phyloP scores from a whole-genome alignment of 1,140 invertebrate species.

The Drosophila lowei region DNA sequence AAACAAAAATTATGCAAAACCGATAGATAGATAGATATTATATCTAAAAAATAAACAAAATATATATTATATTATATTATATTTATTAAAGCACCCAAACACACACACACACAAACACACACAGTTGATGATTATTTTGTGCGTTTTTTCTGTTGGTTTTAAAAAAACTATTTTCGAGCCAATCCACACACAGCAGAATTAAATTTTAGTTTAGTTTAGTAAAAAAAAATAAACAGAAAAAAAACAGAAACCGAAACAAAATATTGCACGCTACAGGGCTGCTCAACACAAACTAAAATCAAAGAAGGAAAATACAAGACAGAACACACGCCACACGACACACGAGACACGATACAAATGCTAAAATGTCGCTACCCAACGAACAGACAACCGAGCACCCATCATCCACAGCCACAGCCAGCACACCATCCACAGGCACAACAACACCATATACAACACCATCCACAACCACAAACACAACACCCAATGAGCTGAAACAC shows the following conservation, averaged over 20 bases:
- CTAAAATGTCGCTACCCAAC: conserved; percentile 70
- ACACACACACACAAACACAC: conserved; percentile 8
- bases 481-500: conserved; percentile 71
- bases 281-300: too few species aligned
- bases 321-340: conserved; percentile 16
- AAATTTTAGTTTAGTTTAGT: conserved; percentile 37
- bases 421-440: conserved; percentile 28
- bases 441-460: conserved; percentile 34
- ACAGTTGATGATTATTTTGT: conserved; percentile 28
- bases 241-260: conserved; percentile 10
- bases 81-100: conserved; percentile 29
- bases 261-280: conserved; percentile 5
- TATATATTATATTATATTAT: conserved; percentile 29
- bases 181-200: too few species aligned
- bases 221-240: too few species aligned
- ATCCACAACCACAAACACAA: conserved; percentile 26
- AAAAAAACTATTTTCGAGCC: conserved; percentile 22
- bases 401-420: conserved; percentile 26
- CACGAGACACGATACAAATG: conserved; percentile 51
- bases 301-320: not conserved
- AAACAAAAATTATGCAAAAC: conserved; percentile 58
- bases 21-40: conserved; percentile 25
- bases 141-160: conserved; percentile 26
- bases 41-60: conserved; percentile 15
- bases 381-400: conserved; percentile 56